Conservation (phyloP, 2,888 invertebrate genomes). For the Dysmachus trigonus region DNA sequence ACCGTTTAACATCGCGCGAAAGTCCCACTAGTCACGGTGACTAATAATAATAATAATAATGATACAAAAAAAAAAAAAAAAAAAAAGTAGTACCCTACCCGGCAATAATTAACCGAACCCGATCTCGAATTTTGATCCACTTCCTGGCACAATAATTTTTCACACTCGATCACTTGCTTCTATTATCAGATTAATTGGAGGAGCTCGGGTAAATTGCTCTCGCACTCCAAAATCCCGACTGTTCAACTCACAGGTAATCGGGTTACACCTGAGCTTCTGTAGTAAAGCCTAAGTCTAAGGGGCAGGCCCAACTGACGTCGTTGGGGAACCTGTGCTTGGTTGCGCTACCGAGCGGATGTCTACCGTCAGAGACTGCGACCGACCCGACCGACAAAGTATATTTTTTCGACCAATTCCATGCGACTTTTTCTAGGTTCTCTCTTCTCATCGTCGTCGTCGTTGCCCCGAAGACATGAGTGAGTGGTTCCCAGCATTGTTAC, state of each 20-base stretch:
- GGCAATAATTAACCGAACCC: neutral
- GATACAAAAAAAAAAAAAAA: neutral
- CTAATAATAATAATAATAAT: no score
- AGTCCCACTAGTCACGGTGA: neutral
- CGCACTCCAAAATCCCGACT: neutral
- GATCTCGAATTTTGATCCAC: neutral
- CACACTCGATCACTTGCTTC: neutral
- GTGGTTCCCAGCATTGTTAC: slow-evolving; percentile 50
- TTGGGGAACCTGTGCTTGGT: slow-evolving; percentile 33
- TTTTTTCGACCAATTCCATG: slow-evolving; percentile 27
- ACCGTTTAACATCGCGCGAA: neutral
- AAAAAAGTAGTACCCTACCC: neutral
- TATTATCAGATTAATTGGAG: neutral
- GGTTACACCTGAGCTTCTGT: slow-evolving; percentile 8
- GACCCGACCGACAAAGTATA: slow-evolving; percentile 22
- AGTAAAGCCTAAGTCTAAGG: neutral
- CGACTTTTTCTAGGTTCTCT: slow-evolving; percentile 42
- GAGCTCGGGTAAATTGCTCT: neutral
- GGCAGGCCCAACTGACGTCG: slow-evolving; percentile 27
- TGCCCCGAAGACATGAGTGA: slow-evolving; percentile 41
- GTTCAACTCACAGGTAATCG: neutral
- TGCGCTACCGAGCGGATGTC: slow-evolving; percentile 32
- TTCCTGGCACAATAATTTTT: neutral
- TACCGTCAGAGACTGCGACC: slow-evolving; percentile 19
- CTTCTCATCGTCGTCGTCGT: slow-evolving; percentile 20